Conservation (phyloP, 2,113 vertebrate genomes). For the Tupaia tana region DNA sequence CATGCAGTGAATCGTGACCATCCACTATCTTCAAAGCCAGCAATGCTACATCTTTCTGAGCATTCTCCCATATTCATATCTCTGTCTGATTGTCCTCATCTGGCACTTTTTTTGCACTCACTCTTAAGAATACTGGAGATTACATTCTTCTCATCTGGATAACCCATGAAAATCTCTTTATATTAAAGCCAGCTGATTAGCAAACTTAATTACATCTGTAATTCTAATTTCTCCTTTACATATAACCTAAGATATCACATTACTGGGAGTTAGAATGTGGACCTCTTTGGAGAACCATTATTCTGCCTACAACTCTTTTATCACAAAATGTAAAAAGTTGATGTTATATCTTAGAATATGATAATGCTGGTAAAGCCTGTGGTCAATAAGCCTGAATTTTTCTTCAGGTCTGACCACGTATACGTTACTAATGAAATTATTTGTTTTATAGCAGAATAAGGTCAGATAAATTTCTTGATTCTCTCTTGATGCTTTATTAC, state of each 20-base stretch:
- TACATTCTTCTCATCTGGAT: neutral
- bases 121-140: neutral
- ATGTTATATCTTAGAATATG: neutral
- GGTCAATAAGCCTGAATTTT: neutral
- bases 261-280: neutral
- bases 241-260: neutral
- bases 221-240: neutral
- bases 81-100: neutral
- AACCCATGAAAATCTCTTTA: neutral
- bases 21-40: neutral
- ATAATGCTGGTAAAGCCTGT: neutral
- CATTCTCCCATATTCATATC: neutral
- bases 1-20: neutral
- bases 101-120: neutral
- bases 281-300: neutral
- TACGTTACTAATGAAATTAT: neutral
- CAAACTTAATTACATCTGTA: neutral
- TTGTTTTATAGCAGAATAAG: neutral
- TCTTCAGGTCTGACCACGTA: neutral
- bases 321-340: neutral
- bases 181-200: neutral
- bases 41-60: neutral
- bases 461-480: neutral
- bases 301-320: neutral
- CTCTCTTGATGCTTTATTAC: neutral